These are phyloP conservation scores for Tetramorium parvispinum DNA, from an alignment of 1,140 invertebrate species.

Conservation along the genomic window DNA sequence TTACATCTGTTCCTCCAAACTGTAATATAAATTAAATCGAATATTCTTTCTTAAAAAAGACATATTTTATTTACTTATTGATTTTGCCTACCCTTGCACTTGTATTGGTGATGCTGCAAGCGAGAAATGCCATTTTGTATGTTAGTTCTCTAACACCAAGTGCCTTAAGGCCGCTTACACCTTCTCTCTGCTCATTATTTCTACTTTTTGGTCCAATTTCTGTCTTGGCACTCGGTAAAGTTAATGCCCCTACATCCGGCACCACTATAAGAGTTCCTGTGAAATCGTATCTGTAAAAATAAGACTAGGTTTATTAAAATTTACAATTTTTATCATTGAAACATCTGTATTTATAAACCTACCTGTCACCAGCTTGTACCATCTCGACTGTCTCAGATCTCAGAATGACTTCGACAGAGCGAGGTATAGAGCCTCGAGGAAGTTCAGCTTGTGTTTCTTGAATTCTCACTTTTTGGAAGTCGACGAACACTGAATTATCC, in stretches of 20 bases:
- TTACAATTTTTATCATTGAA: background rate
- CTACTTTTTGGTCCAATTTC: constrained; percentile 91
- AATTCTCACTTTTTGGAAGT: constrained; percentile 99
- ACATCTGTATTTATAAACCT: constrained; percentile 3
- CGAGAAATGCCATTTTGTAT: constrained; percentile 97
- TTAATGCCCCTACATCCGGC: constrained; percentile 96
- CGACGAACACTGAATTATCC: constrained; percentile 97
- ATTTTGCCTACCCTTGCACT: constrained; percentile 89
- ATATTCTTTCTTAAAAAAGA: background rate
- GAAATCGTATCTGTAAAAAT: constrained; percentile 93
- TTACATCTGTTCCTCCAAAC: constrained; percentile 92
- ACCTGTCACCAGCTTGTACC: constrained; percentile 91
- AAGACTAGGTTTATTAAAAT: constrained; percentile 4
- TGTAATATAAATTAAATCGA: constrained; percentile 67
- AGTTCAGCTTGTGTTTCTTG: constrained; percentile 99
- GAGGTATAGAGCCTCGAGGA: constrained; percentile 97
- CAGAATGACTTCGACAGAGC: constrained; percentile 98
- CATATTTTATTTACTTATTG: background rate
- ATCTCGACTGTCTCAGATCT: constrained; percentile 98
- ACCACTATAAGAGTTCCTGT: constrained; percentile 99
- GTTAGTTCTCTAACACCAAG: constrained; percentile 98
- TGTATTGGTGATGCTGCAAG: constrained; percentile 95
- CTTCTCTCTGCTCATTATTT: constrained; percentile 93
- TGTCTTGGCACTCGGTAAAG: constrained; percentile 94
- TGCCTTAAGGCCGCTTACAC: constrained; percentile 96